Evolutionary conservation across 37 sponge, comb jelly and placozoan species (phyloP), one percentile per base, ranked within the genome.

Genomic region (Hexactinellida sp.): DNA sequence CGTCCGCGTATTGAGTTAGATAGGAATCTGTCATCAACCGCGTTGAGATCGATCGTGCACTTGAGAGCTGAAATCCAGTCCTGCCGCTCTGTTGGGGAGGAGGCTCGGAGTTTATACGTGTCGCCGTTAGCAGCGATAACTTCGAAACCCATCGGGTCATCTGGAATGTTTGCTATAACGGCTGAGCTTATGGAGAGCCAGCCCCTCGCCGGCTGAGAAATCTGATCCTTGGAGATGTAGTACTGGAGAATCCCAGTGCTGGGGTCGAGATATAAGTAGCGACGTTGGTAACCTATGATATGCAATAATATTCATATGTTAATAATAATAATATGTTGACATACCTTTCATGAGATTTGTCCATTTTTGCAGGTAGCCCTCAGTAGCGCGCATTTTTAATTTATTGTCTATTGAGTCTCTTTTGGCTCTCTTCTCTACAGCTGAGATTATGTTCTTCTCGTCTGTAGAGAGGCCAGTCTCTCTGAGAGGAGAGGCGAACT

Each of bases 261-360:
- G 76, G 76, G 76, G 30, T 63, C 76, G 34, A 63, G 76, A 23
- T 63, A 63, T 3, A 63, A 63, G 76, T 63, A 63, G 76, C 76
- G 76, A 63, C 76, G 76, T 63, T 63, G 76, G 13, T 63, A 63
- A 63, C 76, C 76, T 63, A 63, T 21, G 25, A 41, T 41, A 13
- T 5, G 10, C 10, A 16, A 16, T 13, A 41, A 16, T 13, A 16
- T 13, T 16, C 5, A 41, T 13, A 41, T 41, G 47, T 16, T 41
- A 41, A 13, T 13, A 13, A 41, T 41, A 41, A 41, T 41, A 5
- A 41, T 13, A n/a, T 16, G 13, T 41, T 41, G 47, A 41, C 5
- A 16, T 41, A 41, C 76, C 76, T 63, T 63, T 63, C 76, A 63
- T 63, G 19, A 63, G 3, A 63, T 63, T 63, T 23, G 76, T 63